These are phyloP conservation scores for Poecilia velifera DNA, from an alignment of 2,797 vertebrate genomes.

Conservation along the genomic window DNA sequence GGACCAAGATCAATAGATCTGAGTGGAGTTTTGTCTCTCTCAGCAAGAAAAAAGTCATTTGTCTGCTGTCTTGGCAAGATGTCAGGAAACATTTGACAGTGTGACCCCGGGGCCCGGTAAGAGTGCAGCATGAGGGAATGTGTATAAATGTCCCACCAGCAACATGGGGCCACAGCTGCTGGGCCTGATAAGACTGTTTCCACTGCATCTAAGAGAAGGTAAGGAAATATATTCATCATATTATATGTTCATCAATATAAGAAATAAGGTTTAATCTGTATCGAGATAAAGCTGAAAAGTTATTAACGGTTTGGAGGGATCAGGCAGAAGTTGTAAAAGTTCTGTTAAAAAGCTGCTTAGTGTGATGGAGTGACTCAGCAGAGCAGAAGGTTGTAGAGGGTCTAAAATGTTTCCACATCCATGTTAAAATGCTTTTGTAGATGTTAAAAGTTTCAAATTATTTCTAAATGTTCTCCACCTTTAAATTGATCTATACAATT, in stretches of 20 bases:
- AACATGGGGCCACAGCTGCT: constrained; percentile 37
- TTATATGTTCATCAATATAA: not conserved
- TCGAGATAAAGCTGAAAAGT: not conserved
- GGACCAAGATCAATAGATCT: constrained; percentile 57
- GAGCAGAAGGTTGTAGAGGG: not conserved
- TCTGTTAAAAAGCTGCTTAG: not conserved
- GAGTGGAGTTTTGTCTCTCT: constrained; percentile 47
- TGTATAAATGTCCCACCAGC: constrained; percentile 51
- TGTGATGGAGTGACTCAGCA: not conserved
- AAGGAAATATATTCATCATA: constrained; percentile 8
- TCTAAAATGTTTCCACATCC: not conserved
- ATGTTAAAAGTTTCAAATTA: not conserved
- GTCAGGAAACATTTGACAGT: constrained; percentile 67
- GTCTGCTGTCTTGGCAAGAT: constrained; percentile 60
- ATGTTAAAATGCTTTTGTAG: not conserved
- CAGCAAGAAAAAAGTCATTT: constrained; percentile 63
- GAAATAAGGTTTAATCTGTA: too few relatives aligned
- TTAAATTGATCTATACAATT: not conserved
- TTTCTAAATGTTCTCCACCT: not conserved
- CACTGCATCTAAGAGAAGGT: constrained; percentile 48
- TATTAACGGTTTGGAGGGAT: not conserved
- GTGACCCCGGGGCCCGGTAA: constrained; percentile 39
- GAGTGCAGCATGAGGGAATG: constrained; percentile 26
- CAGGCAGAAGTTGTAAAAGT: not conserved
- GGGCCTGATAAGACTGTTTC: constrained; percentile 39